Conservation (phyloP, 2,113 vertebrate genomes). For the Nestor notabilis region DNA sequence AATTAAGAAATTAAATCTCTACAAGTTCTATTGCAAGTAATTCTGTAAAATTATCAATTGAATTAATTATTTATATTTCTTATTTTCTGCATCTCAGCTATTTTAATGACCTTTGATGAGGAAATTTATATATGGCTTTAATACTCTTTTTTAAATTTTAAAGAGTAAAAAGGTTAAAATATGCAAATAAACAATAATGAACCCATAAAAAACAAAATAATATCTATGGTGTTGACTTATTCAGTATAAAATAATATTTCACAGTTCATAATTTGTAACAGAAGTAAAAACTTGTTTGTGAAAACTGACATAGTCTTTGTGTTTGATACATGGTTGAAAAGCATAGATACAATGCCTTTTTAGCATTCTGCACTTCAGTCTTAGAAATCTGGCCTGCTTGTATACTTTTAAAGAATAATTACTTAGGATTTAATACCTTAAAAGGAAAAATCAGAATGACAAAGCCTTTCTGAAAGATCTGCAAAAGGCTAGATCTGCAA, state of each 20-base stretch:
- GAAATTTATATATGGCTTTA: neutral
- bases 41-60: neutral
- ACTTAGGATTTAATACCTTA: neutral
- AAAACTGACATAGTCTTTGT: neutral
- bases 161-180: neutral
- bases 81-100: neutral
- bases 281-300: neutral
- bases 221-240: neutral
- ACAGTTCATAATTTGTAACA: neutral
- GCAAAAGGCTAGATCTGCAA: neutral
- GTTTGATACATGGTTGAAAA: neutral
- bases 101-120: neutral
- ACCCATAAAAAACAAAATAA: neutral
- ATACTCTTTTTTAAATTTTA: neutral
- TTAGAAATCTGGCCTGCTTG: neutral
- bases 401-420: slow-evolving; percentile 6
- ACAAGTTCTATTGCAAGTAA: neutral
- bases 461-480: neutral
- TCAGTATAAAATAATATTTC: neutral
- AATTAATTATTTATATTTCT: neutral
- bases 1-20: neutral
- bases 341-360: neutral
- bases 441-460: neutral
- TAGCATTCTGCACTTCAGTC: neutral
- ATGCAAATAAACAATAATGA: neutral